A percentile compares a stretch with the other conserved stretches of the same genome.
Conservation (phyloP, 1,140 invertebrate species). For the Oreohelix idahoensis region DNA sequence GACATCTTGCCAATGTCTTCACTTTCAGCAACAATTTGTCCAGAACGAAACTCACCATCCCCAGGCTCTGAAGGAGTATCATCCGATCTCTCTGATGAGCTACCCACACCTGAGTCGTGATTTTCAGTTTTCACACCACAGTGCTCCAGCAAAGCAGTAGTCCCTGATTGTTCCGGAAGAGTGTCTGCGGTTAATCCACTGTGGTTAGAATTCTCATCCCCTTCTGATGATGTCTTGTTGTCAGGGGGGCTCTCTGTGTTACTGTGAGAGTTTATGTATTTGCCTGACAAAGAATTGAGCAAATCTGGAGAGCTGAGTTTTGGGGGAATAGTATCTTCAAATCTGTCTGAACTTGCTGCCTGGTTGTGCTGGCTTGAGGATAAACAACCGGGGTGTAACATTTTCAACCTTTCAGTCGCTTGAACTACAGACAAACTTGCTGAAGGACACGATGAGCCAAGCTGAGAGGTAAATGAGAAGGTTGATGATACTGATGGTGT, state of each 20-base stretch:
- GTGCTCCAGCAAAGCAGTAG: slow-evolving; percentile 48
- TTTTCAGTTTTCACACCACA: slow-evolving; percentile 53
- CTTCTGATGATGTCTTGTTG: slow-evolving; percentile 44
- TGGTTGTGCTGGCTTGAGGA: slow-evolving; percentile 9
- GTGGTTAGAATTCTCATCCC: slow-evolving; percentile 58
- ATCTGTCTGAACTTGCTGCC: slow-evolving; percentile 30
- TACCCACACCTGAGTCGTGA: slow-evolving; percentile 67
- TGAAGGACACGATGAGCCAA: background rate
- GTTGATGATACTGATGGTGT: too few species aligned
- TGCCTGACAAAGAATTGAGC: slow-evolving; percentile 44
- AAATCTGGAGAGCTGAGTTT: slow-evolving; percentile 36
- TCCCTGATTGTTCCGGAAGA: slow-evolving; percentile 55
- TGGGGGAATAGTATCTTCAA: background rate
- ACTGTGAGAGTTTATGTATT: slow-evolving; percentile 11
- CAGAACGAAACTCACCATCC: slow-evolving; percentile 57
- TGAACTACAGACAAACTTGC: background rate
- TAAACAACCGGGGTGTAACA: background rate
- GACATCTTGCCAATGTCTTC: background rate
- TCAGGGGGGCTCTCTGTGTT: slow-evolving; percentile 52
- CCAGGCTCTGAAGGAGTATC: slow-evolving; percentile 67
- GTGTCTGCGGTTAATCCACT: slow-evolving; percentile 54
- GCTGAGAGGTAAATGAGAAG: background rate
- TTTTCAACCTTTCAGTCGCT: background rate
- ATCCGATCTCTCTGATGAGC: slow-evolving; percentile 68
- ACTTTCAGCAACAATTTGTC: background rate